phyloP scores from a whole-genome alignment of 2,888 invertebrate genomes.

The Lasioglossum villosulum region DNA sequence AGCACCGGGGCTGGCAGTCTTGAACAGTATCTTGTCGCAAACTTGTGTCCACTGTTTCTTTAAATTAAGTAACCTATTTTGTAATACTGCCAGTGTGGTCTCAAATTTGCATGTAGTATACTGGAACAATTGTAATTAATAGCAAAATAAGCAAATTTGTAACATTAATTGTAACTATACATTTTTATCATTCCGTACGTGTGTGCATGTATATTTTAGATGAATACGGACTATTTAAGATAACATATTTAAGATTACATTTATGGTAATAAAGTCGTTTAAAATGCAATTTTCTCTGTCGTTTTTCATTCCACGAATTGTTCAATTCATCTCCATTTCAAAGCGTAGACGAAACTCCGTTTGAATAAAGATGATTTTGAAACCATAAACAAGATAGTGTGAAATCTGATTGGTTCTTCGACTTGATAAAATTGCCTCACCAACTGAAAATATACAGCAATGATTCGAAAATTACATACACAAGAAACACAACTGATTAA shows the following conservation, averaged over 20 bases:
- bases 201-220: not conserved
- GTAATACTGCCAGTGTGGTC: not conserved
- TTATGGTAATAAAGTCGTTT: not conserved
- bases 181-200: not conserved
- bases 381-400: not conserved
- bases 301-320: not conserved
- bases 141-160: not conserved
- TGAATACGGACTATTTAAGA: not conserved
- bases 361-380: not conserved
- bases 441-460: not conserved
- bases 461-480: not conserved
- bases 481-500: not conserved
- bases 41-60: not conserved
- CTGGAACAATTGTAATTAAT: not conserved
- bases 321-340: not conserved
- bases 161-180: not conserved
- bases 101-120: not conserved
- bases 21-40: too few relatives aligned
- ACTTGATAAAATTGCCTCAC: not conserved
- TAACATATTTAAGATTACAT: too few relatives aligned
- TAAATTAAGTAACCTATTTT: not conserved
- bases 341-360: not conserved
- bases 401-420: not conserved
- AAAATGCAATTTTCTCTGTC: not conserved
- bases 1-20: too few relatives aligned